Base-by-base conservation (phyloP, 2,113 vertebrate species). In the Romanogobio albipinnatus region DNA sequence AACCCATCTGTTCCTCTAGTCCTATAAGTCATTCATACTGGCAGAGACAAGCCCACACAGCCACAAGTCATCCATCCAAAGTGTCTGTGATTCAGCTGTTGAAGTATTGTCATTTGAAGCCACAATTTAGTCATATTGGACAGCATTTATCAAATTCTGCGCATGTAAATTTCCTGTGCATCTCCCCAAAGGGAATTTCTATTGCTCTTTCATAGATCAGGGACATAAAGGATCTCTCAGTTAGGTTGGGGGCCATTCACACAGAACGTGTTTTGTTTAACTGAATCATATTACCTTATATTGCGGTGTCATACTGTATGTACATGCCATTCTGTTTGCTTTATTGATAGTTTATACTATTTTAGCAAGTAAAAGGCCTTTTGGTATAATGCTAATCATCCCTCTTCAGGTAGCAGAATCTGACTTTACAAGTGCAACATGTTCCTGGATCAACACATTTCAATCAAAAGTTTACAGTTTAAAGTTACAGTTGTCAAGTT, bases 1-100 rank as follows among this genome's bases (percentile, higher is more conserved):
- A 75, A 62, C 58, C 86, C 86, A 87, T 87, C 86, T 87, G 86
- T 83, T 85, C 77, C 58, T 81, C 66, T 68, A 82, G 83, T 84
- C 81, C 51, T 85, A 56, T 76, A 85, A 85, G 59, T 87, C 86
- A 87, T 87, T 81, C 86, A 84, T 87, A 84, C 81, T 79, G 85
- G 62, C 56, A 73, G 43, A 79, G 64, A 79, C 33, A 15, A 84
- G 81, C 86, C 86, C 82, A 84, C 86, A 87, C 86, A 84, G 58
- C 70, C 81, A 83, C 81, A 87, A 77, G 75, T 73, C 62, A 80
- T 78, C 85, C 81, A 79, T 59, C 76, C 66, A 84, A 76, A 86
- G 62, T 84, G 73, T 76, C 22, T 49, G 56, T 76, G 73, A 84
- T 76, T 84, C 82, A 84, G 73, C 53, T 76, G 82, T 33, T 84